Conservation (phyloP, 2,797 vertebrate genomes). For the Gallinago stenura region DNA sequence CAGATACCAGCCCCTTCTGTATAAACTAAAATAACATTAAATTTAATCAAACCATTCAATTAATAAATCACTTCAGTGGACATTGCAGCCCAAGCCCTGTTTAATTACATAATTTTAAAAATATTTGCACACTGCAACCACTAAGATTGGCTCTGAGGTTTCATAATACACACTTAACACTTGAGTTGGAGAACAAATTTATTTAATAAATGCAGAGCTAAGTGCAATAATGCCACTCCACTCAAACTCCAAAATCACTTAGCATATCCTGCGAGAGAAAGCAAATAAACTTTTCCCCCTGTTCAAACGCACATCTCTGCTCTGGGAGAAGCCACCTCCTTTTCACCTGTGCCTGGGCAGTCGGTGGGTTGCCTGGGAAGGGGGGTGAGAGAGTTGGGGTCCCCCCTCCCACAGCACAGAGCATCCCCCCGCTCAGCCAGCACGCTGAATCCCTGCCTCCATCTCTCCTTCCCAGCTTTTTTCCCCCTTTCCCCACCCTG, state of each 20-base stretch:
- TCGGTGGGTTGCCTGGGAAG: background rate
- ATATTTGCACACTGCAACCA: conserved; percentile 82
- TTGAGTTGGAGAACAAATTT: conserved; percentile 82
- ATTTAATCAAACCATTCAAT: conserved; percentile 82
- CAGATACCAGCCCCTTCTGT: conserved; percentile 67
- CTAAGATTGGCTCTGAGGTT: conserved; percentile 78
- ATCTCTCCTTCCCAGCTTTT: background rate
- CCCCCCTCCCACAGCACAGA: fast-evolving
- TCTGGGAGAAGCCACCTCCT: conserved; percentile 11
- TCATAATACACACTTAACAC: conserved; percentile 82
- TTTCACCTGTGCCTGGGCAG: background rate
- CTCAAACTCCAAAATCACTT: conserved; percentile 80
- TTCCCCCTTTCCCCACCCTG: background rate
- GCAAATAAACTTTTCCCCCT: conserved; percentile 75
- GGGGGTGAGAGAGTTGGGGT: background rate
- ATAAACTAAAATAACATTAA: conserved; percentile 79
- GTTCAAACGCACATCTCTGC: conserved; percentile 21
- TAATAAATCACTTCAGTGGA: conserved; percentile 83
- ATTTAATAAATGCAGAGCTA: conserved; percentile 83
- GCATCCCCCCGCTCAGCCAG: background rate
- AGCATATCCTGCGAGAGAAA: conserved; percentile 70
- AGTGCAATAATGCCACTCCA: conserved; percentile 78
- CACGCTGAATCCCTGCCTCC: fast-evolving
- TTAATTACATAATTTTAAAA: conserved; percentile 85
- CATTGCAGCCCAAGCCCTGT: conserved; percentile 73